phyloP scores from a whole-genome alignment of 2,113 vertebrate genomes.

The Stictonetta naevosa region DNA sequence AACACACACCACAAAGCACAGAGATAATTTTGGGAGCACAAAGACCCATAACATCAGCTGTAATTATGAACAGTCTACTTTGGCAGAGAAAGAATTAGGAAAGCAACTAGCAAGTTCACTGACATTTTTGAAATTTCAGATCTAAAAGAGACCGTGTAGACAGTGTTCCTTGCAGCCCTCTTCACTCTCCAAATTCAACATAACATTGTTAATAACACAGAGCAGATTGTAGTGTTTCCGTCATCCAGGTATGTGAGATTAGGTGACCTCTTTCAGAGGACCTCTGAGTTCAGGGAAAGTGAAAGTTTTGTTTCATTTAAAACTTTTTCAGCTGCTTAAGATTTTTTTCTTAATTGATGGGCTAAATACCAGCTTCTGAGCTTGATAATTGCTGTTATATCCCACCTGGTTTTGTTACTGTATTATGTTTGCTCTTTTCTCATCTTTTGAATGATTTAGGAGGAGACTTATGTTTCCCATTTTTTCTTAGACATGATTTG shows the following conservation, averaged over 20 bases:
- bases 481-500: background rate
- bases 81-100: background rate
- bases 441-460: background rate
- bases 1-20: background rate
- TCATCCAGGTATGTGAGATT: background rate
- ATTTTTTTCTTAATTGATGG: background rate
- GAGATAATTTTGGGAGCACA: background rate
- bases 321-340: background rate
- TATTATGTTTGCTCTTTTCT: background rate
- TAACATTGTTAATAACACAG: background rate
- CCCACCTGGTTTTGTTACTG: background rate
- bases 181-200: background rate
- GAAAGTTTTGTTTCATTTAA: background rate
- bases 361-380: background rate
- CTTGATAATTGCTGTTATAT: background rate
- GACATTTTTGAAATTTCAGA: background rate
- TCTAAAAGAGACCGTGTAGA: background rate
- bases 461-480: background rate
- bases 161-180: background rate
- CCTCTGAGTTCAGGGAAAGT: background rate
- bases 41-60: background rate
- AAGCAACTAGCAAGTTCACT: background rate
- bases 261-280: background rate
- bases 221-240: background rate
- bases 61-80: background rate